A percentile compares a stretch with the other conserved stretches of the same genome.
Evolutionary conservation across 1,140 invertebrate genomes (phyloP).

Genomic region (Sycobia sp.): DNA sequence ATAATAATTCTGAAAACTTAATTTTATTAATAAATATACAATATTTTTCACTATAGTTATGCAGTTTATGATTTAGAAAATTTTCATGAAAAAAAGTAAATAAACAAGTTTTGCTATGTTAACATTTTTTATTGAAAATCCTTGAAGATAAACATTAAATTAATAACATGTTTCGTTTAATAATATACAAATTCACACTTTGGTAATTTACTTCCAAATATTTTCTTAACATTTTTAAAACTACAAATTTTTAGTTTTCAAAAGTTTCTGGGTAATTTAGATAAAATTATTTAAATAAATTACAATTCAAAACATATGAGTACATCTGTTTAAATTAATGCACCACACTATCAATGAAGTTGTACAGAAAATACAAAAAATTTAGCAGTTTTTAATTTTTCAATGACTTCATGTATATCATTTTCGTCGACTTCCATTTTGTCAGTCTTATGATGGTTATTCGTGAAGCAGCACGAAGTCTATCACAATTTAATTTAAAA

Average conservation of each 20-base stretch:
- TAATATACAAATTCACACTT: constrained; percentile 30
- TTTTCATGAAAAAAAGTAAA: no score
- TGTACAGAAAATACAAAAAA: constrained; percentile 6
- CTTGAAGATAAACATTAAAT: constrained; percentile 24
- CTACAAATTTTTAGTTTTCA: constrained; percentile 4
- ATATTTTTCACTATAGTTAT: no score
- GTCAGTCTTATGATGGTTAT: constrained; percentile 35
- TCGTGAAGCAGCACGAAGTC: constrained; percentile 30
- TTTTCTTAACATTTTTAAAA: constrained; percentile 11
- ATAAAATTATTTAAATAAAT: neutral
- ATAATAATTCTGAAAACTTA: no score
- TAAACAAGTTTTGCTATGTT: constrained; percentile 11
- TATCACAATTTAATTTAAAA: constrained; percentile 38
- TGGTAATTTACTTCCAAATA: constrained; percentile 3
- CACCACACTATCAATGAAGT: constrained; percentile 2
- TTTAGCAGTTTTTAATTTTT: constrained; percentile 16
- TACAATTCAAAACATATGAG: neutral
- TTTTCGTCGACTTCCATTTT: constrained; percentile 28
- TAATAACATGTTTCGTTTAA: constrained; percentile 19
- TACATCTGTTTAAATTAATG: constrained; percentile 1
- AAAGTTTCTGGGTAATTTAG: constrained; percentile 13
- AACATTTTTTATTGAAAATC: constrained; percentile 33
- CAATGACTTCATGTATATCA: constrained; percentile 22
- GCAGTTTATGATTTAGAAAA: no score
- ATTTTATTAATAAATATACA: no score